Conservation (phyloP, 2,113 vertebrate genomes). For the Engystomops pustulosus region DNA sequence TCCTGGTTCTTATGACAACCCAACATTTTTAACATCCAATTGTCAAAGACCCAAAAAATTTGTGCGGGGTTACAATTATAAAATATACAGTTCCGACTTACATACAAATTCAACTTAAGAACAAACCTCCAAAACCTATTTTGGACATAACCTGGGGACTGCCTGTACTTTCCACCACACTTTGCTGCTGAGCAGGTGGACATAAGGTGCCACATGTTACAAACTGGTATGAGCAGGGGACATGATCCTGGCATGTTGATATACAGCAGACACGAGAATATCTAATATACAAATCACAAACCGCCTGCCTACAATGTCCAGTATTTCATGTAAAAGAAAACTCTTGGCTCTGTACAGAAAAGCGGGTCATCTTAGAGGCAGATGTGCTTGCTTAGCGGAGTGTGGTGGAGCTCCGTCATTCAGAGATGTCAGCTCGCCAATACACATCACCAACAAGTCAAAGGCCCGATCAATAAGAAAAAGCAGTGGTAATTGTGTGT, state of each 20-base stretch:
- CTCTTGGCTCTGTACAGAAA: background rate
- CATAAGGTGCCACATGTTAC: slow-evolving; percentile 8
- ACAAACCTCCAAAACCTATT: too few species aligned
- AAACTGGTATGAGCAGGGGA: background rate
- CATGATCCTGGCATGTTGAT: background rate
- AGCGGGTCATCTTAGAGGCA: background rate
- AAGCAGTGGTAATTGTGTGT: background rate
- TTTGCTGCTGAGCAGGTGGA: slow-evolving; percentile 3
- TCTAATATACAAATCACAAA: background rate
- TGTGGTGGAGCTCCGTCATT: background rate
- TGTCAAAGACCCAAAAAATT: too few species aligned
- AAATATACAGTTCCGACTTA: too few species aligned
- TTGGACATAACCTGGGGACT: too few species aligned
- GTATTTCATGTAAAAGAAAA: background rate
- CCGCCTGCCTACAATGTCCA: too few species aligned
- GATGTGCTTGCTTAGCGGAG: background rate
- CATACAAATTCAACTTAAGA: too few species aligned
- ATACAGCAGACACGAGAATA: background rate
- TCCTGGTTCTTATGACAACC: too few species aligned
- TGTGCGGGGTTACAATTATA: too few species aligned
- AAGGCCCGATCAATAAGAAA: background rate
- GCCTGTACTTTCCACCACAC: too few species aligned
- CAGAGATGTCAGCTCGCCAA: background rate
- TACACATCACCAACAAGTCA: background rate
- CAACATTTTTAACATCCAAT: too few species aligned